phyloP scores from a whole-genome alignment of 1,140 invertebrate species.

The Hyphantria cunea region DNA sequence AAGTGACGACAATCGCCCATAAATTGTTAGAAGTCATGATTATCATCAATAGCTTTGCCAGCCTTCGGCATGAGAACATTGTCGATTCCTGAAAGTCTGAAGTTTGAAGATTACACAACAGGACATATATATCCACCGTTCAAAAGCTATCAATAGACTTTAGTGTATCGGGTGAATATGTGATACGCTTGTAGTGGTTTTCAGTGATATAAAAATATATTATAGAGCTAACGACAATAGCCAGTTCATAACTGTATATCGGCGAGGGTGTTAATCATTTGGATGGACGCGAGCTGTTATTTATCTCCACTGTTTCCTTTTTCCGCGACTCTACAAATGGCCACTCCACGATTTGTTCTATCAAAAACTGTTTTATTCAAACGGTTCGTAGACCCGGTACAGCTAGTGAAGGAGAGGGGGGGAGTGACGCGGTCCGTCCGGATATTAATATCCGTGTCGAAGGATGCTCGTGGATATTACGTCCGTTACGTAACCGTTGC shows the following conservation, averaged over 20 bases:
- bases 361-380: constrained; percentile 14
- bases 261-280: neutral
- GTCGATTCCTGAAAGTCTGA: too few relatives aligned
- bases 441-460: constrained; percentile 40
- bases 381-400: constrained; percentile 13
- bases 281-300: neutral
- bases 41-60: too few relatives aligned
- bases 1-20: too few relatives aligned
- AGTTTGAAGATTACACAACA: too few relatives aligned
- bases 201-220: too few relatives aligned
- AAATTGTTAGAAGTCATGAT: too few relatives aligned
- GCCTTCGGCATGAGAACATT: too few relatives aligned
- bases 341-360: neutral
- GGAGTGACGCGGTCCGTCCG: constrained; percentile 33
- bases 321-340: constrained; percentile 6
- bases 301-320: constrained; percentile 9
- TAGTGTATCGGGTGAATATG: too few relatives aligned
- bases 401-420: neutral
- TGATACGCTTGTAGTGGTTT: too few relatives aligned
- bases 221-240: too few relatives aligned
- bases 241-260: neutral
- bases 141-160: too few relatives aligned
- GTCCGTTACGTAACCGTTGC: constrained; percentile 7
- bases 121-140: too few relatives aligned
- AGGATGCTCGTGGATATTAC: constrained; percentile 35